Evolutionary conservation across 2,113 vertebrate species (phyloP), one percentile per base, ranked within the genome.

Genomic region (Diphyllodes magnificus): DNA sequence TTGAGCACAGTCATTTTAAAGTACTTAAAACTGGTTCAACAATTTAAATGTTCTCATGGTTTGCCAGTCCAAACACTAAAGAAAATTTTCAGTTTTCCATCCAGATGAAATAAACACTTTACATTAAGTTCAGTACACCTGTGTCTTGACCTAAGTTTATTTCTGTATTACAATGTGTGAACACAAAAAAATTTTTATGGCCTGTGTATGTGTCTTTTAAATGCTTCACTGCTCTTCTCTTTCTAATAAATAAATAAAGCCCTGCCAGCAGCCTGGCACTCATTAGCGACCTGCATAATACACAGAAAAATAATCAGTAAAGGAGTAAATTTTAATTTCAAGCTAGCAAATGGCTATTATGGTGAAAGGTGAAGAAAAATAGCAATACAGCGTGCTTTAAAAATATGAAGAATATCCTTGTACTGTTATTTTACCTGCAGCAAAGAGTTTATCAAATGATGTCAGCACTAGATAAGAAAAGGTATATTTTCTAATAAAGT

Each of bases 221-320:
- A 91, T 79, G 84, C 76, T 91, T 88, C 83, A 82, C 57, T 87
- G 80, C 39, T 81, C 45, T 93, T 92, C 68, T 79, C 57, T 87
- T 88, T 88, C 49, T 72, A 94, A 88, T 93, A 96, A 92, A 89
- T 89, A 95, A 95, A 71, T 84, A 94, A 96, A 96, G n/a, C 72
- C 68, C 72, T 86, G 92, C 51, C 88, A 94, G 79, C 76, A 93
- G 86, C 84, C 95, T 93, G 82, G 88, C 77, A 92, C 82, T 91
- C 72, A 79, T 92, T 96, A 96, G 86, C 4, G 5, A 92, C 84
- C 86, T 93, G 88, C 9, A 42, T 80, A 97, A 91, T 53, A 47
- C 53, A 61, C 42, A 56, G 60, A 66, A 80, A 63, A 83, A 95
- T 85, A 54, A 78, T 33, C 88, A 89, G 85, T 35, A 92, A 86